These are phyloP conservation scores for Sciurus niger DNA, from an alignment of 2,113 vertebrate species.

Conservation along the genomic window DNA sequence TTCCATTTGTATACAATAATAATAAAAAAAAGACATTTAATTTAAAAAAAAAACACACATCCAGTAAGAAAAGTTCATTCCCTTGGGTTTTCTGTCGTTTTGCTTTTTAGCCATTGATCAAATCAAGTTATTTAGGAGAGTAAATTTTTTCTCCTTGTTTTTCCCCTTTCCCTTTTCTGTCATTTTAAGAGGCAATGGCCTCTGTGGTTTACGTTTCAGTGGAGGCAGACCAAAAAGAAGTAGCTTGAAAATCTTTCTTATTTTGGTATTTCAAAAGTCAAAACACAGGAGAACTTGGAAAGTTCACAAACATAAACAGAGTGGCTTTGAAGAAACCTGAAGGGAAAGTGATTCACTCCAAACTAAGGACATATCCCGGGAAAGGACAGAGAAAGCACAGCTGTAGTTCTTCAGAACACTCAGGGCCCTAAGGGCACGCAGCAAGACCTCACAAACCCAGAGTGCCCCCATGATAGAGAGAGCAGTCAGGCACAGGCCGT, in stretches of 20 bases:
- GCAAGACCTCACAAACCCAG: background rate
- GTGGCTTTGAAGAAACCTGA: constrained; percentile 2
- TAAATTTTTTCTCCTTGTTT: background rate
- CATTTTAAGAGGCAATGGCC: background rate
- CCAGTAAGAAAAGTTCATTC: background rate
- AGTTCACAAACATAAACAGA: constrained; percentile 47
- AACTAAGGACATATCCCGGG: background rate
- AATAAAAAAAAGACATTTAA: too few relatives aligned
- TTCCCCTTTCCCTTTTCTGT: background rate
- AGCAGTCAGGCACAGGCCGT: background rate
- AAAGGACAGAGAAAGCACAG: background rate
- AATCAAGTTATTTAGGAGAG: background rate
- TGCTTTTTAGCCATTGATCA: background rate
- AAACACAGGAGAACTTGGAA: constrained; percentile 41
- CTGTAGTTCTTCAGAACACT: background rate
- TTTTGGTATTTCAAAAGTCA: constrained; percentile 62
- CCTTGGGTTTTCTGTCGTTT: background rate
- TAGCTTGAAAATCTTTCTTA: constrained; percentile 20
- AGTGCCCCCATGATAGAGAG: background rate
- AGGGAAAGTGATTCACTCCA: constrained; percentile 32
- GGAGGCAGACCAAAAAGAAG: background rate
- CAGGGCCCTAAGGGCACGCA: accelerated
- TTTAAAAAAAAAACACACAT: background rate
- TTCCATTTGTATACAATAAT: too few relatives aligned
- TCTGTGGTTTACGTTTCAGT: background rate